Conservation (phyloP, 2,888 invertebrate genomes). For the Mythimna lalbum region DNA sequence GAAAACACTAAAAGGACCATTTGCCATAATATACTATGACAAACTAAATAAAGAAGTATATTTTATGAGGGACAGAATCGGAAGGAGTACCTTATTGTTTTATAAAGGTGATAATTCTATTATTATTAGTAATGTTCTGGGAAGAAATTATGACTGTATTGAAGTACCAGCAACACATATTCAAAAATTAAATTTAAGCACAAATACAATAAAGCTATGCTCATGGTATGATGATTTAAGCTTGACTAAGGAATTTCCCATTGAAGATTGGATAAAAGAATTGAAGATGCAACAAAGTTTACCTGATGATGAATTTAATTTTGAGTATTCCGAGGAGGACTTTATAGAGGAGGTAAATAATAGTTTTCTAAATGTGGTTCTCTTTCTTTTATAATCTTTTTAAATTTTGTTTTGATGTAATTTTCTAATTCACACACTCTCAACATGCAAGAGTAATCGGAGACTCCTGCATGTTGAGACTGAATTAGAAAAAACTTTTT, state of each 20-base stretch:
- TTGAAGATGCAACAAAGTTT: slow-evolving; percentile 77
- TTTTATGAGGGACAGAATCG: slow-evolving; percentile 96
- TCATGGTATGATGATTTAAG: slow-evolving; percentile 75
- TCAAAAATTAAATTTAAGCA: slow-evolving; percentile 86
- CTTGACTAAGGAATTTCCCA: slow-evolving; percentile 64
- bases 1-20: slow-evolving; percentile 94
- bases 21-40: slow-evolving; percentile 95
- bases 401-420: too few relatives aligned
- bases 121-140: slow-evolving; percentile 90
- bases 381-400: too few relatives aligned
- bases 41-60: slow-evolving; percentile 91
- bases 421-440: too few relatives aligned
- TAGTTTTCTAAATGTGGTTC: slow-evolving; percentile 4
- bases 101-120: slow-evolving; percentile 82
- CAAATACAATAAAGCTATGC: slow-evolving; percentile 73
- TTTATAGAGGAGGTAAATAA: slow-evolving; percentile 71
- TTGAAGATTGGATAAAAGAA: slow-evolving; percentile 75
- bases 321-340: slow-evolving; percentile 67
- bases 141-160: slow-evolving; percentile 84
- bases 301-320: slow-evolving; percentile 79
- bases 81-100: slow-evolving; percentile 95
- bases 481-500: too few relatives aligned
- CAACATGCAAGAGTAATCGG: too few relatives aligned
- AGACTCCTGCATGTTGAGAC: too few relatives aligned
- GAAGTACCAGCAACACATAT: slow-evolving; percentile 92